Percentiles rank a stretch among this genome's conserved stretches.
phyloP scores from a whole-genome alignment of 2,797 vertebrate genomes.

The Hippoglossus hippoglossus region DNA sequence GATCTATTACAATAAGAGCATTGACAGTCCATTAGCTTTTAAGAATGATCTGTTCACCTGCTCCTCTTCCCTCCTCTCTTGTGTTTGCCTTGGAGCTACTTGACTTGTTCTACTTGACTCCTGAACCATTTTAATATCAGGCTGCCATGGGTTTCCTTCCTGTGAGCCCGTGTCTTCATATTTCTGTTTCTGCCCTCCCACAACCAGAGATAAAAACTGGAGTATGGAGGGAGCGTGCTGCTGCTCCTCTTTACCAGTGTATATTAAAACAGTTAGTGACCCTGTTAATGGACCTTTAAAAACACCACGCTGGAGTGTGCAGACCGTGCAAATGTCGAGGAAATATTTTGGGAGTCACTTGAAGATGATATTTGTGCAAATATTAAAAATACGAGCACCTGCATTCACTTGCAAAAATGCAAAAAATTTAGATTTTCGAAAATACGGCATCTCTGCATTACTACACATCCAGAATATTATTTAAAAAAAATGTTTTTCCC shows the following conservation, averaged over 20 bases:
- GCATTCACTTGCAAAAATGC: slow-evolving; percentile 5
- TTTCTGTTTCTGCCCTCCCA: slow-evolving; percentile 66
- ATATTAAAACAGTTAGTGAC: slow-evolving; percentile 58
- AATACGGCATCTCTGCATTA: background rate
- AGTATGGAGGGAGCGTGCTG: slow-evolving; percentile 20
- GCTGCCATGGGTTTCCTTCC: slow-evolving; percentile 75
- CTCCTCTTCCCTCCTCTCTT: slow-evolving; percentile 61
- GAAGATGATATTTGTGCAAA: slow-evolving; percentile 22
- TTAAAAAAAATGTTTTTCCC: no score
- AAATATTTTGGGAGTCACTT: slow-evolving; percentile 42
- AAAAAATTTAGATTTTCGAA: background rate
- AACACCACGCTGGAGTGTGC: slow-evolving; percentile 19
- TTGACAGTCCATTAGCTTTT: slow-evolving; percentile 81
- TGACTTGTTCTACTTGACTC: slow-evolving; percentile 84
- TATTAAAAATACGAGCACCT: slow-evolving; percentile 7
- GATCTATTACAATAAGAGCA: slow-evolving; percentile 68
- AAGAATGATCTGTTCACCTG: slow-evolving; percentile 72
- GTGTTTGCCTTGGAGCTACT: slow-evolving; percentile 77
- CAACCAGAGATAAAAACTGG: slow-evolving; percentile 57
- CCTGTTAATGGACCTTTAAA: slow-evolving; percentile 52
- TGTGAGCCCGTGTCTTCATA: slow-evolving; percentile 70
- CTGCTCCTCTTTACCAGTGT: slow-evolving; percentile 36
- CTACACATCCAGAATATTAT: background rate
- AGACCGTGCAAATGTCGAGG: slow-evolving; percentile 12
- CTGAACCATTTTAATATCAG: slow-evolving; percentile 83